These are phyloP conservation scores for Drosophila bocqueti DNA, from an alignment of 1,140 invertebrate genomes.

Conservation along the genomic window DNA sequence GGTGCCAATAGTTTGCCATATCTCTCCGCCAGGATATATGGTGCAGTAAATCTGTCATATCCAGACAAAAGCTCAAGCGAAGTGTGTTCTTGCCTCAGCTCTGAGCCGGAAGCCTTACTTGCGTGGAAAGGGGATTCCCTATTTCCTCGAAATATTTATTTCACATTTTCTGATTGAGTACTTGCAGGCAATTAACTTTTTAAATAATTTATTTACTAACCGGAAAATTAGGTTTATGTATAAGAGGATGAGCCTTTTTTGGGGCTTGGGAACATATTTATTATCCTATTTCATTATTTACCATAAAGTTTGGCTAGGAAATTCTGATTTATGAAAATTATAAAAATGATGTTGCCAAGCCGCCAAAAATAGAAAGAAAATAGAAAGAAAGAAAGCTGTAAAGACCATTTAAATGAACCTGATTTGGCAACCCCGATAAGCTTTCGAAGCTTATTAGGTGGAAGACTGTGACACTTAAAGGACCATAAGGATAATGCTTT, in stretches of 20 bases:
- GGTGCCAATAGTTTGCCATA: conserved; percentile 75
- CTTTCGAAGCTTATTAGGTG: not conserved
- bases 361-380: not conserved
- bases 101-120: conserved; percentile 1
- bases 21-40: conserved; percentile 75
- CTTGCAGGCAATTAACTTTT: conserved; percentile 3
- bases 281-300: not conserved
- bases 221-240: not conserved
- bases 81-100: conserved; percentile 1
- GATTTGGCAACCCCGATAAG: not conserved
- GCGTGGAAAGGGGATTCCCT: not conserved
- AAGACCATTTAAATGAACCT: no score
- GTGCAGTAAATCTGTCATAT: conserved; percentile 76
- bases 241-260: not conserved
- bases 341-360: rapidly evolving
- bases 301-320: not conserved
- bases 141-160: conserved; percentile 1
- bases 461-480: no score
- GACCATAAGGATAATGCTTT: not conserved
- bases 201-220: not conserved
- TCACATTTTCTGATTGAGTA: not conserved
- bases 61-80: conserved; percentile 63
- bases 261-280: not conserved
- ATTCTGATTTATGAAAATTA: no score
- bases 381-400: not conserved